These are phyloP conservation scores for Oscarella lobularis DNA, from an alignment of 37 sponge, comb jelly and placozoan genomes.

Conservation along the genomic window DNA sequence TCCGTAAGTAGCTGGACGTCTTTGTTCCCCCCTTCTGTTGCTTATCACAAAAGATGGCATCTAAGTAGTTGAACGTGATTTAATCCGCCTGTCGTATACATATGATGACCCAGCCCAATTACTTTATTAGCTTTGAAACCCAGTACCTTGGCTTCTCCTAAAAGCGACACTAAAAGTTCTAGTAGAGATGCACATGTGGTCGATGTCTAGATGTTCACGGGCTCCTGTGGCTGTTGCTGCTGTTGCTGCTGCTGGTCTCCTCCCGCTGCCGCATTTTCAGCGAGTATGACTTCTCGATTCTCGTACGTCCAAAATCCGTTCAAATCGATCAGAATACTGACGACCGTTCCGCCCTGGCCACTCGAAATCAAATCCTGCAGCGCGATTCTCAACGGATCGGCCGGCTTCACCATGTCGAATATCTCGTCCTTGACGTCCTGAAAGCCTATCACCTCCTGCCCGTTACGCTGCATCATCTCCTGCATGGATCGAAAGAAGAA, in stretches of 20 bases:
- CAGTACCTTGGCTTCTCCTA: too few species aligned
- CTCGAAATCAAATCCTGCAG: slow-evolving; percentile 77
- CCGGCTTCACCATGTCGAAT: slow-evolving; percentile 97
- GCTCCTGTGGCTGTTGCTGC: too few species aligned
- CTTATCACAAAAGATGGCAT: too few species aligned
- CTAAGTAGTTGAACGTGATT: too few species aligned
- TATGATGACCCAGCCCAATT: too few species aligned
- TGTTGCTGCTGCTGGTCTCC: background rate
- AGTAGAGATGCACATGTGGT: too few species aligned
- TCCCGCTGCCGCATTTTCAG: slow-evolving; percentile 33
- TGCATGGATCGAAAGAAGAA: slow-evolving; percentile 90
- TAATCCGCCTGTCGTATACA: too few species aligned
- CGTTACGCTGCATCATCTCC: slow-evolving; percentile 57
- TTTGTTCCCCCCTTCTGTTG: too few species aligned
- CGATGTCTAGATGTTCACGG: too few species aligned
- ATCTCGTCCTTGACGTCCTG: slow-evolving; percentile 91
- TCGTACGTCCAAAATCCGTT: slow-evolving; percentile 96
- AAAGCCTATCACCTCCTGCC: slow-evolving; percentile 79
- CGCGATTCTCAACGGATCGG: slow-evolving; percentile 47
- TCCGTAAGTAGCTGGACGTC: too few species aligned
- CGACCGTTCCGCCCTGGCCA: slow-evolving; percentile 92
- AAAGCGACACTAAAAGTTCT: too few species aligned
- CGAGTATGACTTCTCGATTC: slow-evolving; percentile 81
- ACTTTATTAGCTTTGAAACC: too few species aligned
- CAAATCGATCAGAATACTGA: slow-evolving; percentile 81